Evolutionary conservation across 2,113 vertebrate species (phyloP).

Genomic region (Heterocephalus glaber): DNA sequence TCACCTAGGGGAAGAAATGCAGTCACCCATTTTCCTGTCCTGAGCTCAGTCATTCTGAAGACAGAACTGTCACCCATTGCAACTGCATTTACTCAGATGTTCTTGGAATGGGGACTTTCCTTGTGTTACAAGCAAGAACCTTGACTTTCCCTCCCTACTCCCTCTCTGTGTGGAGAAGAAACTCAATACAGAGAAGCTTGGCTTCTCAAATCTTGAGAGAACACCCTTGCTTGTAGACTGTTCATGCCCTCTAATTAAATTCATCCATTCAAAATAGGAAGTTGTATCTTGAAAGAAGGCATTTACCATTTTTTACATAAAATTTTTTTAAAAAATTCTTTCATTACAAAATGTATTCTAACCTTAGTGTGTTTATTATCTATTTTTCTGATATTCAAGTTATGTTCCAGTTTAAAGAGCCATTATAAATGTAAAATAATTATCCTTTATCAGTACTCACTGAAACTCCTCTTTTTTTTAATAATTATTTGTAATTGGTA

Average conservation of each 20-base stretch:
- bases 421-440: conserved; percentile 59
- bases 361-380: not conserved
- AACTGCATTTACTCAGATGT: not conserved
- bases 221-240: not conserved
- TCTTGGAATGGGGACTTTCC: not conserved
- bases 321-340: conserved; percentile 26
- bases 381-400: conserved; percentile 49
- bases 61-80: not conserved
- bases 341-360: conserved; percentile 43
- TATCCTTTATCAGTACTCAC: conserved; percentile 3
- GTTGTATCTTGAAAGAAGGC: conserved; percentile 35
- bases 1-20: conserved; percentile 85
- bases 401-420: conserved; percentile 44
- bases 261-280: not conserved
- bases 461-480: conserved; percentile 16
- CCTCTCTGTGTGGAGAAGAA: not conserved
- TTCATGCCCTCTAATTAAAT: not conserved
- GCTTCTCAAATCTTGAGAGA: conserved; percentile 33
- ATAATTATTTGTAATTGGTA: conserved; percentile 58
- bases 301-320: not conserved
- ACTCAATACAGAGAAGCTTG: not conserved
- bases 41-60: not conserved
- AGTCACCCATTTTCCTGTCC: conserved; percentile 3
- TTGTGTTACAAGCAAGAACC: not conserved
- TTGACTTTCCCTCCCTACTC: not conserved